Conservation (phyloP, 2,888 invertebrate genomes). For the Empis livida region DNA sequence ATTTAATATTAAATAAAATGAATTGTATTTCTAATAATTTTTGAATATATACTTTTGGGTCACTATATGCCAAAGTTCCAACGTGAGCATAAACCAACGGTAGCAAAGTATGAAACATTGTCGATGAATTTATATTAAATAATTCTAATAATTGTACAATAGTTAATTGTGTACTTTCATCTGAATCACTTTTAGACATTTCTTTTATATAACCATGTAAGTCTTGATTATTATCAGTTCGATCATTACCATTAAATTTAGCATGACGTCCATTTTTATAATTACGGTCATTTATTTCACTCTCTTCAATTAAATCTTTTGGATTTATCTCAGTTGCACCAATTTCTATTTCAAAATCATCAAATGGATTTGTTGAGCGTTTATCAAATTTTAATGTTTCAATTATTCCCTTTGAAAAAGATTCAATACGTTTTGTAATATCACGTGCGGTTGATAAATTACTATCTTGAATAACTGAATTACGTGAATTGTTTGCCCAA, state of each 20-base stretch:
- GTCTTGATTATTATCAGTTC: slow-evolving; percentile 22
- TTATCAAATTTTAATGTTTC: slow-evolving; percentile 36
- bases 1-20: background rate
- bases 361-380: slow-evolving; percentile 35
- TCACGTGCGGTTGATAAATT: slow-evolving; percentile 32
- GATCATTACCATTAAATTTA: slow-evolving; percentile 33
- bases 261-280: slow-evolving; percentile 29
- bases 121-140: slow-evolving; percentile 32
- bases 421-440: slow-evolving; percentile 35
- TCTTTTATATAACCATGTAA: slow-evolving; percentile 15
- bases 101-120: slow-evolving; percentile 59
- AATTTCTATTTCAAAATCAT: slow-evolving; percentile 35
- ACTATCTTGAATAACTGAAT: slow-evolving; percentile 27
- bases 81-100: slow-evolving; percentile 78
- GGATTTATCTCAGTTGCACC: slow-evolving; percentile 35
- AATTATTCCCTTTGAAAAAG: slow-evolving; percentile 36
- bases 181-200: slow-evolving; percentile 27
- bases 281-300: slow-evolving; percentile 25
- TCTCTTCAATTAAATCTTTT: slow-evolving; percentile 30
- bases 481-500: slow-evolving; percentile 34
- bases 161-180: slow-evolving; percentile 26
- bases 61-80: slow-evolving; percentile 59
- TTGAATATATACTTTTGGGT: slow-evolving; percentile 59
- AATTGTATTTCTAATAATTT: background rate
- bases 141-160: slow-evolving; percentile 31